These are phyloP conservation scores for Mycetomoellerius zeteki DNA, from an alignment of 1,140 invertebrate genomes.

Conservation along the genomic window DNA sequence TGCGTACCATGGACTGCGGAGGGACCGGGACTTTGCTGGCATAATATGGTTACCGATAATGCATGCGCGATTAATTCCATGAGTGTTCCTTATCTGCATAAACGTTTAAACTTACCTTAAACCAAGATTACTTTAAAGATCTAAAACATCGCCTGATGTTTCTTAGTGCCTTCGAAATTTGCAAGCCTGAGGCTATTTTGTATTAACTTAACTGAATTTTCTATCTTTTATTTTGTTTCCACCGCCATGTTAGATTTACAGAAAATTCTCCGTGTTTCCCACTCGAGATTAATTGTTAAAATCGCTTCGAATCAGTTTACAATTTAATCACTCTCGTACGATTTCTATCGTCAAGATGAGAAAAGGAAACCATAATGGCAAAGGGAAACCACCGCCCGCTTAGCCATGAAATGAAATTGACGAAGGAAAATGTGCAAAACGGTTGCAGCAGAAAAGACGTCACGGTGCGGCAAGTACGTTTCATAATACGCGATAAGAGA, in stretches of 20 bases:
- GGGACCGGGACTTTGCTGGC: conserved; percentile 47
- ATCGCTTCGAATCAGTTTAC: background rate
- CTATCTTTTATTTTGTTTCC: background rate
- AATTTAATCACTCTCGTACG: background rate
- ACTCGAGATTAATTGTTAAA: background rate
- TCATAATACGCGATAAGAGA: conserved; percentile 52
- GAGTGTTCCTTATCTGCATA: conserved; percentile 59
- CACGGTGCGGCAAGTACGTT: conserved; percentile 28
- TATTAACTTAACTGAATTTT: background rate
- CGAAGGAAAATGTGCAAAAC: background rate
- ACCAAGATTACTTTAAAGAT: conserved; percentile 22
- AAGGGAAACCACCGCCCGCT: background rate
- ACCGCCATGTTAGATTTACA: background rate
- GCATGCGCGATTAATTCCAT: conserved; percentile 67
- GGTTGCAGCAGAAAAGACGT: conserved; percentile 16
- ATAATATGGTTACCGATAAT: conserved; percentile 72
- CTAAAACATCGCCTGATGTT: background rate
- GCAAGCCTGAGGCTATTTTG: background rate
- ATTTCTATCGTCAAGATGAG: background rate
- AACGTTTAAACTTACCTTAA: conserved; percentile 55
- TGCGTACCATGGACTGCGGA: conserved; percentile 67
- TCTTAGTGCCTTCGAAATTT: background rate
- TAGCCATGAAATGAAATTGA: background rate
- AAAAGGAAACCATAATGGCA: no score
- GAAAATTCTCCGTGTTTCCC: background rate